Base-by-base conservation (phyloP, 1,140 invertebrate genomes). In the Atta texana region DNA sequence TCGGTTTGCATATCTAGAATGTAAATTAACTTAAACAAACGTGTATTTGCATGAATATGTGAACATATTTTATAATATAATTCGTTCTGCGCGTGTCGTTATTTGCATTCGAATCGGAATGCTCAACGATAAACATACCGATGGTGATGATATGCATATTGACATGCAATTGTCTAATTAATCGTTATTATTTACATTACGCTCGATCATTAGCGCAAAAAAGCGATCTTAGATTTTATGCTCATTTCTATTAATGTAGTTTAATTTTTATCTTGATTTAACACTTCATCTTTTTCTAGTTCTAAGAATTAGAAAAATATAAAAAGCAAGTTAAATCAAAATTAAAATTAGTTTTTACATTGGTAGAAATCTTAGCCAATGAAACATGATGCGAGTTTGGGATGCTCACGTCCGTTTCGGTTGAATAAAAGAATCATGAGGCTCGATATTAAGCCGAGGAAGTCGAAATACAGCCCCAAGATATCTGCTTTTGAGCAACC, bases 11-110 rank as follows among this genome's bases (percentile, higher is more conserved):
- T 69, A 69, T 55, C 1, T 5, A 24, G 31, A 63, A 81, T 80
- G 28, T 81, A 87, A 88, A 81, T 88, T 74, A 49, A 69, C 39
- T 21, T 49, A 69, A 69, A 69, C 49, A 69, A 69, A 64, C 64
- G 31, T 18, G 7, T 44, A 66, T 87, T 81, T 80, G 51, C n/a
- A 49, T 68, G 57, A 87, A 87, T 81, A 66, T 21, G 59, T 31
- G 49, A 80, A 75, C 72, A 74, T n/a, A 6, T 87, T 61, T 85
- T 69, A n/a, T n/a, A 61, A 76, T n/a, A 14, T 64, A 28, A 64
- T 44, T 66, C 39, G 39, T 28, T 2, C 18, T 1, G 14, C 51
- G 24, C 49, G 39, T 44, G 7, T n/a, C 39, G 78, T 31, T 28
- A 76, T 76, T 85, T 59, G 53, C 51, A 2, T 75, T 12, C 14